phyloP scores from a whole-genome alignment of 2,888 invertebrate species.

The Euzophera pinguis region DNA sequence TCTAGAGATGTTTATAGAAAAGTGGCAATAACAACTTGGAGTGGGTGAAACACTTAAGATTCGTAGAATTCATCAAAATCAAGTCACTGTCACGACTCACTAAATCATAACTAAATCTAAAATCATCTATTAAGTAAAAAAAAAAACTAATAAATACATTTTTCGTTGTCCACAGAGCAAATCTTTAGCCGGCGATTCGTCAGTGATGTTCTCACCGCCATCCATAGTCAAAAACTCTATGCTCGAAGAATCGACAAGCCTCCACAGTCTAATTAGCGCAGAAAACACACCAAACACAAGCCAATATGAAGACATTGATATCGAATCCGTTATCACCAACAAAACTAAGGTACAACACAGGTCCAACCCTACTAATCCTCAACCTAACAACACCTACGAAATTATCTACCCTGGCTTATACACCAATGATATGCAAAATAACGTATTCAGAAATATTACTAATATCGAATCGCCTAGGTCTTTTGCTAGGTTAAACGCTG shows the following conservation, averaged over 20 bases:
- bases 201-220: slow-evolving; percentile 91
- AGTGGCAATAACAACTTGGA: too few relatives aligned
- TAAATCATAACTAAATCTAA: too few relatives aligned
- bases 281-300: slow-evolving; percentile 63
- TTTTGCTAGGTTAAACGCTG: slow-evolving; percentile 69
- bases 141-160: neutral
- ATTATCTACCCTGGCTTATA: slow-evolving; percentile 21
- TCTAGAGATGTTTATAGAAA: too few relatives aligned
- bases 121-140: too few relatives aligned
- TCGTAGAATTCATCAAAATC: too few relatives aligned
- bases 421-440: slow-evolving; percentile 22
- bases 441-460: slow-evolving; percentile 57
- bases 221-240: slow-evolving; percentile 92
- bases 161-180: slow-evolving; percentile 86
- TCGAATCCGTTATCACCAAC: slow-evolving; percentile 60
- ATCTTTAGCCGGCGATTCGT: slow-evolving; percentile 87
- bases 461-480: slow-evolving; percentile 61
- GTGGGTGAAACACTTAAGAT: too few relatives aligned
- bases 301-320: slow-evolving; percentile 59
- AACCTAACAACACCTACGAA: slow-evolving; percentile 46
- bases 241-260: slow-evolving; percentile 82
- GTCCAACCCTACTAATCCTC: slow-evolving; percentile 71
- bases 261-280: slow-evolving; percentile 72
- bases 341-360: slow-evolving; percentile 78
- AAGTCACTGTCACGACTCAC: too few relatives aligned